Base-by-base conservation (phyloP, 2,797 vertebrate species). In the Ctenosaura bakeri region DNA sequence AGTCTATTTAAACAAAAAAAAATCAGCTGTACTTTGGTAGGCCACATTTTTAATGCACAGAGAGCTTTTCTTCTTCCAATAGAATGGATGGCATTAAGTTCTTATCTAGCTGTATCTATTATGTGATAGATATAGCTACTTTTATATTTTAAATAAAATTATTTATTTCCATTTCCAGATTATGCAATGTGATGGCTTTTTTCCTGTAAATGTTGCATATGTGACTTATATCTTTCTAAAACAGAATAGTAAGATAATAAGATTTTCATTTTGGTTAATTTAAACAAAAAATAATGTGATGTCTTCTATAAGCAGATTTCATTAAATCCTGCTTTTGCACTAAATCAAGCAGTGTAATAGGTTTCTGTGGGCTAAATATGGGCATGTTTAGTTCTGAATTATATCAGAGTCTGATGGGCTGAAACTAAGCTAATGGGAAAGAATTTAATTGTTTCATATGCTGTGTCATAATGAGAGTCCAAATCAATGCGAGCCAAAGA, bases 261-360 rank as follows among this genome's bases (percentile, higher is more conserved):
- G 85, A 91, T 56, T 26, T 84, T 1, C 0, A 0, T 3, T 73
- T 83, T 73, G 85, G 76, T 20, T 88, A 86, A 76, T 91, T 85
- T 74, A 89, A 90, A 3, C 0, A 94, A 92, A 93, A 94, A 93
- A 94, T 66, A 89, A 79, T 4, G 0, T 54, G 6, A 35, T 16
- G 10, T 50, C 86, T 76, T 76, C 10, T 8, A 1, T 26, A 88
- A 78, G 8, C 46, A 93, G 52, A 83, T 88, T 76, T 85, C 0
- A 14, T 92, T 73, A 83, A 86, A 89, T 42, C 0, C 0, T 73
- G 0, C 50, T 88, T 93, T 86, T 84, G 76, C 26, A 90, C 13
- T 12, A 88, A 89, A 74, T 2, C 54, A 4, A 29, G 81, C 0
- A 0, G 77, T 16, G 90, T 87, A 79, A 86, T 42, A 85, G 1